These are phyloP conservation scores for Odontamblyopus rebecca DNA, from an alignment of 2,797 vertebrate species.

Conservation along the genomic window DNA sequence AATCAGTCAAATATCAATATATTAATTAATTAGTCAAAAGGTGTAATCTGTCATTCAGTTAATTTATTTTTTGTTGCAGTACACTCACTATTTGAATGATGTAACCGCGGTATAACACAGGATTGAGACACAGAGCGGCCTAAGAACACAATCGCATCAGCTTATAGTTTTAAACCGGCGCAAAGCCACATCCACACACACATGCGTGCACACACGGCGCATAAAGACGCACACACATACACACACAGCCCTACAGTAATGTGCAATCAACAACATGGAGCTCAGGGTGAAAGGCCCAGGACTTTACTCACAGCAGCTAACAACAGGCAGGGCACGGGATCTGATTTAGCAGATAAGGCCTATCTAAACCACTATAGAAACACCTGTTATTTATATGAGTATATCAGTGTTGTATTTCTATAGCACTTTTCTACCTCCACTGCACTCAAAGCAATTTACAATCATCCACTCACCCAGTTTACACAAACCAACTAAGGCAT, in stretches of 20 bases:
- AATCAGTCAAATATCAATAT: not conserved
- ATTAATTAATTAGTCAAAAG: not conserved
- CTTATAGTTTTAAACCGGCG: conserved; percentile 64
- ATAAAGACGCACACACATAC: conserved; percentile 26
- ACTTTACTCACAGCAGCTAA: conserved; percentile 4
- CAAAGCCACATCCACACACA: conserved; percentile 33
- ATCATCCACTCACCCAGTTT: too few species aligned
- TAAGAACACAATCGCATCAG: conserved; percentile 75
- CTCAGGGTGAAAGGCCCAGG: not conserved
- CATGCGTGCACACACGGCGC: conserved; percentile 30
- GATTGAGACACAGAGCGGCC: conserved; percentile 71
- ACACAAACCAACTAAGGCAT: too few species aligned
- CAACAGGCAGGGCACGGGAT: not conserved
- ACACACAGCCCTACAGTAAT: conserved; percentile 17
- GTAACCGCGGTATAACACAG: conserved; percentile 66
- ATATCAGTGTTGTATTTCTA: too few species aligned
- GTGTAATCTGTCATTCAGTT: not conserved
- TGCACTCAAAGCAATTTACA: too few species aligned
- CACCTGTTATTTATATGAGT: too few species aligned
- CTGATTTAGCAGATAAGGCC: not conserved
- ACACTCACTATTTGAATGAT: conserved; percentile 50
- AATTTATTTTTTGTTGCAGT: not conserved
- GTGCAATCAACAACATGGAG: not conserved
- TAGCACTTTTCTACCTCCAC: too few species aligned
- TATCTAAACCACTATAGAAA: too few species aligned